phyloP scores from a whole-genome alignment of 2,113 vertebrate genomes.

The Ovibos moschatus region DNA sequence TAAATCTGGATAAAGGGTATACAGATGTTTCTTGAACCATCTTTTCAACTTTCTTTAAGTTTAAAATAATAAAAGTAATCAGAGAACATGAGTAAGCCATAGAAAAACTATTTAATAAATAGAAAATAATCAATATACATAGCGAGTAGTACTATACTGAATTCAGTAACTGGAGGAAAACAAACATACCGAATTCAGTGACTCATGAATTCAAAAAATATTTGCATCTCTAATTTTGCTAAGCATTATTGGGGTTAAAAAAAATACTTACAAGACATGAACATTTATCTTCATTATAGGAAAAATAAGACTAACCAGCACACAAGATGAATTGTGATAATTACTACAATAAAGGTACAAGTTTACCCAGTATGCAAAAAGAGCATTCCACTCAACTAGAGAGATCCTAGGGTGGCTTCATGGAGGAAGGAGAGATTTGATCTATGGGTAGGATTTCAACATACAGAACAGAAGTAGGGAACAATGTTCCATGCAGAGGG shows the following conservation, averaged over 20 bases:
- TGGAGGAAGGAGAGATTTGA: rapidly evolving
- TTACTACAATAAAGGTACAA: not conserved
- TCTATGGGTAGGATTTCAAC: not conserved
- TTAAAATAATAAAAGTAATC: not conserved
- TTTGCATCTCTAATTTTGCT: not conserved
- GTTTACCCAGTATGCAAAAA: not conserved
- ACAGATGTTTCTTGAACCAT: not conserved
- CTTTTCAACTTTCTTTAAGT: not conserved
- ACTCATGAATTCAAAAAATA: conserved; percentile 1
- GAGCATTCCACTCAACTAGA: not conserved
- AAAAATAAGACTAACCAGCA: not conserved
- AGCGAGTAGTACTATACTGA: not conserved
- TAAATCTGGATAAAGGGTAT: not conserved
- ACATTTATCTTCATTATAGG: not conserved
- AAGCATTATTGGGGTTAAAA: not conserved
- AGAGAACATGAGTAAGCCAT: not conserved
- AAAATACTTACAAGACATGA: not conserved
- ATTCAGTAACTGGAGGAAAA: not conserved
- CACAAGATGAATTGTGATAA: not conserved
- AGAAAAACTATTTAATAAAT: not conserved
- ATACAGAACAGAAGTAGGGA: not conserved
- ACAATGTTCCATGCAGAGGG: not conserved
- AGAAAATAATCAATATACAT: not conserved
- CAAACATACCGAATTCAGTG: not conserved
- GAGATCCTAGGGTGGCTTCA: not conserved